phyloP scores from a whole-genome alignment of 2,888 invertebrate genomes.

The Heteromurus nitidus region DNA sequence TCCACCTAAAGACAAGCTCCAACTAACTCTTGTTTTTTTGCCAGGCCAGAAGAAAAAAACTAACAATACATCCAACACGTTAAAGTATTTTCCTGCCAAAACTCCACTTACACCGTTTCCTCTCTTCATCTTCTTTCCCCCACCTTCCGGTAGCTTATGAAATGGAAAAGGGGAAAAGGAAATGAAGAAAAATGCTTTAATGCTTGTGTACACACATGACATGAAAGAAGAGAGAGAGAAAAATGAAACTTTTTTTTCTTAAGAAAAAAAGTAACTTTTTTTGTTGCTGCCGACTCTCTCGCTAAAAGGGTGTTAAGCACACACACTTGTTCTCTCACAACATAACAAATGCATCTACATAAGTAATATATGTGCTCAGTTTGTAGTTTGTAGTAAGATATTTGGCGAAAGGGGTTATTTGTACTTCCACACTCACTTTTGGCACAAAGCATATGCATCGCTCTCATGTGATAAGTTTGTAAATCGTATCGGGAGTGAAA shows the following conservation, averaged over 20 bases:
- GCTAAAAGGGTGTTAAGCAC: too few relatives aligned
- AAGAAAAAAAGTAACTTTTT: slow-evolving; percentile 22
- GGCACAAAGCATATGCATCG: too few relatives aligned
- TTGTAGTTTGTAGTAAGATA: background rate
- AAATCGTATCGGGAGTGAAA: background rate
- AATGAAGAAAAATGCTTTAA: slow-evolving; percentile 55
- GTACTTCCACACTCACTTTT: background rate
- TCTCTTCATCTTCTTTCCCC: slow-evolving; percentile 36
- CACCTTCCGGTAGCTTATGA: slow-evolving; percentile 30
- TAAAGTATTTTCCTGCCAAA: slow-evolving; percentile 21
- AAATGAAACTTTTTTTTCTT: slow-evolving; percentile 14
- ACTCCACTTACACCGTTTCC: slow-evolving; percentile 45
- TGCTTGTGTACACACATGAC: slow-evolving; percentile 38
- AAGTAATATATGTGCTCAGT: background rate
- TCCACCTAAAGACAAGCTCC: too few relatives aligned
- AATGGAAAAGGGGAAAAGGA: slow-evolving; percentile 20
- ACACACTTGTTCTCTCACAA: background rate
- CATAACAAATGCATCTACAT: slow-evolving; percentile 3
- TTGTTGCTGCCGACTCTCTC: background rate
- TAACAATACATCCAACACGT: slow-evolving; percentile 21
- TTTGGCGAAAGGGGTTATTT: background rate
- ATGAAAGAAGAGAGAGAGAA: slow-evolving; percentile 14
- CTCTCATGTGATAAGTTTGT: background rate
- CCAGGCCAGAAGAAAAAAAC: slow-evolving; percentile 36
- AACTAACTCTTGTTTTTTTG: too few relatives aligned